phyloP scores from a whole-genome alignment of 2,797 vertebrate genomes.

The Hyperoplus immaculatus region DNA sequence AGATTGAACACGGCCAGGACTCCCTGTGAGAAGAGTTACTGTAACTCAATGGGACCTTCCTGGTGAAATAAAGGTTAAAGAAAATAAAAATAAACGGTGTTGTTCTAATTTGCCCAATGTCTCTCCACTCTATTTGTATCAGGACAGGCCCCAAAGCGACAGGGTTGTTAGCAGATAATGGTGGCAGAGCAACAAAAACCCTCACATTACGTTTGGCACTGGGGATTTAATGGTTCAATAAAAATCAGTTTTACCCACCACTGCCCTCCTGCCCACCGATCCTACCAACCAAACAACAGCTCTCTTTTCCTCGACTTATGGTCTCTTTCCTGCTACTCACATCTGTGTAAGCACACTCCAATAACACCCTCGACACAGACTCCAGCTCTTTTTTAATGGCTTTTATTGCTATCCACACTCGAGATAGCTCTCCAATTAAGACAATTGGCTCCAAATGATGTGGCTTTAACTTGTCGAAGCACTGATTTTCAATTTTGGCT shows the following conservation, averaged over 20 bases:
- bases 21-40: too few species aligned
- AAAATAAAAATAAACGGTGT: conserved; percentile 2
- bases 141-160: conserved; percentile 56
- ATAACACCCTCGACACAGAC: conserved; percentile 42
- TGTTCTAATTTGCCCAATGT: conserved; percentile 56
- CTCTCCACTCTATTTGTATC: conserved; percentile 64
- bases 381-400: conserved; percentile 29
- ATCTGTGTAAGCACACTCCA: conserved; percentile 55
- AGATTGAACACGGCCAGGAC: conserved; percentile 35
- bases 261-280: conserved; percentile 52
- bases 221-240: conserved; percentile 75
- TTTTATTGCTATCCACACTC: conserved; percentile 18
- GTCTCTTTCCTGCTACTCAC: conserved; percentile 27
- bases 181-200: conserved; percentile 72
- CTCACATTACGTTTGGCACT: conserved; percentile 74
- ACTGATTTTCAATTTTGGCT: conserved; percentile 50
- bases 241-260: conserved; percentile 68
- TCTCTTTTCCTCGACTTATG: conserved; percentile 23
- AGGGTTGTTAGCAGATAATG: conserved; percentile 74
- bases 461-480: conserved; percentile 54
- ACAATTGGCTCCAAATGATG: conserved; percentile 55
- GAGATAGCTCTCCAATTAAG: conserved; percentile 67
- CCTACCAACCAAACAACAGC: conserved; percentile 33
- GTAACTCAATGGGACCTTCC: too few species aligned
- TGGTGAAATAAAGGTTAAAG: too few species aligned